These are phyloP conservation scores for Calliopsis andreniformis DNA, from an alignment of 1,140 invertebrate species.

Conservation along the genomic window DNA sequence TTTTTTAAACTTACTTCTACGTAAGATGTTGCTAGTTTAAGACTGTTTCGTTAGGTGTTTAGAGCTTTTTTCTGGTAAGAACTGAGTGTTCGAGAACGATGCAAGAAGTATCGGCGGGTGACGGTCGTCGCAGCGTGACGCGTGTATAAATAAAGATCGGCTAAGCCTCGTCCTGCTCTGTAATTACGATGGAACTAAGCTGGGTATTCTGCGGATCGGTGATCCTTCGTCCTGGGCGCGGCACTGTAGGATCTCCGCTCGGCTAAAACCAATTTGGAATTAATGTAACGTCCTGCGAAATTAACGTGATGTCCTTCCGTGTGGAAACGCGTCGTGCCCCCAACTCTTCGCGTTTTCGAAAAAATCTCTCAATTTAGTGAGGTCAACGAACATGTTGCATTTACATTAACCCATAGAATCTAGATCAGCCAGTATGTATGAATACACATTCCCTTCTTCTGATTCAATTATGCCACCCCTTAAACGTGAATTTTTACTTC, in stretches of 20 bases:
- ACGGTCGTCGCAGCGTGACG: constrained; percentile 60
- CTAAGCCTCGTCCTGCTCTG: constrained; percentile 78
- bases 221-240: constrained; percentile 75
- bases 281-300: constrained; percentile 78
- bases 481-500: too few relatives aligned
- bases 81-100: too few relatives aligned
- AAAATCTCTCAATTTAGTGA: constrained; percentile 33
- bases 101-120: constrained; percentile 47
- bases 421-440: too few relatives aligned
- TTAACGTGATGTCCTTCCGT: constrained; percentile 66
- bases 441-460: too few relatives aligned
- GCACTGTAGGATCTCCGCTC: constrained; percentile 54
- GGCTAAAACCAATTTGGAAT: constrained; percentile 81
- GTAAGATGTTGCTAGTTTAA: too few relatives aligned
- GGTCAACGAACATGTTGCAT: too few relatives aligned
- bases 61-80: too few relatives aligned
- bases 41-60: too few relatives aligned
- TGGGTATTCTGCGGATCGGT: constrained; percentile 78
- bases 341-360: constrained; percentile 54
- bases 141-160: constrained; percentile 79
- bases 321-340: constrained; percentile 41
- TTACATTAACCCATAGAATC: too few relatives aligned
- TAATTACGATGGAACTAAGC: constrained; percentile 81
- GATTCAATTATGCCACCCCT: too few relatives aligned
- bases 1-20: too few relatives aligned